Percentiles rank a stretch among this genome's conserved stretches.
Evolutionary conservation across 2,113 vertebrate genomes (phyloP).

Genomic region (Anguilla rostrata): DNA sequence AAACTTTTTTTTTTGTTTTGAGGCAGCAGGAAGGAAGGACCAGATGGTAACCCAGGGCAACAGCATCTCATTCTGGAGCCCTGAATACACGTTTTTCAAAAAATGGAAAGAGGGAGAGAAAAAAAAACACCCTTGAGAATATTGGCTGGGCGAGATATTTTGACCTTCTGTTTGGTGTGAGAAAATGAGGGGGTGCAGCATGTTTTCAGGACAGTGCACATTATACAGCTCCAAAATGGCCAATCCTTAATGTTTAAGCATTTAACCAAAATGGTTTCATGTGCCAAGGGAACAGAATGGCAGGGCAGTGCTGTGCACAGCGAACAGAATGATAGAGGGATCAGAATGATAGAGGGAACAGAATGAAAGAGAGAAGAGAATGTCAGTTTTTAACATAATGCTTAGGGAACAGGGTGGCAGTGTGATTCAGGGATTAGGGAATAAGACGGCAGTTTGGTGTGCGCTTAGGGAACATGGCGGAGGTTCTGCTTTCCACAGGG

Average conservation of each 20-base stretch:
- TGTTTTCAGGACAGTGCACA: not conserved
- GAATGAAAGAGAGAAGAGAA: too few relatives aligned
- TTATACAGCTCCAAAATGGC: not conserved
- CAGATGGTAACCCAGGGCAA: slow-evolving; percentile 74
- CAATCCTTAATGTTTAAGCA: not conserved
- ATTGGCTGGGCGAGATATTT: slow-evolving; percentile 66
- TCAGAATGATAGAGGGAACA: too few relatives aligned
- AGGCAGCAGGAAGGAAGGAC: slow-evolving; percentile 54
- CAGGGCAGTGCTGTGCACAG: too few relatives aligned
- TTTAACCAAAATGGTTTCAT: too few relatives aligned
- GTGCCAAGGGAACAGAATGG: too few relatives aligned
- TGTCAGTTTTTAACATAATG: too few relatives aligned
- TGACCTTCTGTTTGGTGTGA: slow-evolving; percentile 74
- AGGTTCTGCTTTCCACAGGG: too few relatives aligned
- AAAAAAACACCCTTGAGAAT: slow-evolving; percentile 60
- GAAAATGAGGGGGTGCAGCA: not conserved
- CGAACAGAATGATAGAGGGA: too few relatives aligned
- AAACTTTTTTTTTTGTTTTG: slow-evolving; percentile 10
- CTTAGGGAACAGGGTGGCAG: too few relatives aligned
- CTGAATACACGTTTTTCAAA: slow-evolving; percentile 62
- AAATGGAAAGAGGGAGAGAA: slow-evolving; percentile 40
- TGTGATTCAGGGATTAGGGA: too few relatives aligned
- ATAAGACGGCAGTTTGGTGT: too few relatives aligned
- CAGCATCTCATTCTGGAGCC: slow-evolving; percentile 70
- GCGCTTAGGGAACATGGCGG: too few relatives aligned